Evolutionary conservation across 2,113 vertebrate species (phyloP).

Genomic region (Athene noctua): DNA sequence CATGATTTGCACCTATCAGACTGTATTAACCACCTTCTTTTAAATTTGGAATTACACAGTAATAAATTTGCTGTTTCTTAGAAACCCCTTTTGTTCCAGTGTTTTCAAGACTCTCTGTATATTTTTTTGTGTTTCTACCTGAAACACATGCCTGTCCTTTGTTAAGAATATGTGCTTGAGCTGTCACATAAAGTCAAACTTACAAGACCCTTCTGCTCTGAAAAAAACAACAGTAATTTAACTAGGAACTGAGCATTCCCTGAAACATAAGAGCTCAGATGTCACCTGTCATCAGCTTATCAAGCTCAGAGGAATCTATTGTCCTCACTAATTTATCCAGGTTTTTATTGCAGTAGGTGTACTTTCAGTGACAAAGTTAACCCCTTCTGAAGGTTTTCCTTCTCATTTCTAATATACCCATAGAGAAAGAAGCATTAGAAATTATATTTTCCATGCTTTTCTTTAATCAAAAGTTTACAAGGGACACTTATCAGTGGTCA

Average conservation of each 20-base stretch:
- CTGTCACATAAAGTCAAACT: background rate
- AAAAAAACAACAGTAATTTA: conserved; percentile 9
- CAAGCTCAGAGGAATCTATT: conserved; percentile 6
- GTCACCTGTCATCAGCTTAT: background rate
- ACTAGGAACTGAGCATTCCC: background rate
- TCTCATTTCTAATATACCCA: background rate
- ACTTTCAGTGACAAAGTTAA: background rate
- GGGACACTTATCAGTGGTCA: background rate
- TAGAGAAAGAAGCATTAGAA: background rate
- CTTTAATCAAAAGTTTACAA: background rate
- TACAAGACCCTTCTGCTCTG: background rate
- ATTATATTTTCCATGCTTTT: background rate
- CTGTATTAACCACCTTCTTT: background rate
- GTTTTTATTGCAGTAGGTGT: background rate
- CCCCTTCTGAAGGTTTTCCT: background rate
- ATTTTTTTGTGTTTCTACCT: background rate
- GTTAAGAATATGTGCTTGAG: background rate
- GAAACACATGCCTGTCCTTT: background rate
- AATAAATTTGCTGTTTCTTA: background rate
- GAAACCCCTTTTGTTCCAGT: rapidly evolving
- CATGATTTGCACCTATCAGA: background rate
- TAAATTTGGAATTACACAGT: background rate
- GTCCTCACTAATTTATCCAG: background rate
- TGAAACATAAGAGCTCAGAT: background rate
- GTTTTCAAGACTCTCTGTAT: background rate